Base-by-base conservation (phyloP, 2,797 vertebrate species). In the Anguilla marmorata region DNA sequence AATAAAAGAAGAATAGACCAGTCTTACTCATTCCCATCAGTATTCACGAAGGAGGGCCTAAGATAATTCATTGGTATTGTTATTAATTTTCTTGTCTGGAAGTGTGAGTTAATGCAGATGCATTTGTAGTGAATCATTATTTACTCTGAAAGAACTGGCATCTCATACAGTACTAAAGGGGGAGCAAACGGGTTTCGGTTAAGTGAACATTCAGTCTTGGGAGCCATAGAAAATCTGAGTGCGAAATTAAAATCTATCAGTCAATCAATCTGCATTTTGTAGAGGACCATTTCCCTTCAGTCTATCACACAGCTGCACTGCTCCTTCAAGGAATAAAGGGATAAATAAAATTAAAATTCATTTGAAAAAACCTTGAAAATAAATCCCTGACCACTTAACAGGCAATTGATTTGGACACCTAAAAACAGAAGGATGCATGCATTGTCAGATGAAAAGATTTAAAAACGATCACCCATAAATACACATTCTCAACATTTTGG, bases 11-110 rank as follows among this genome's bases (percentile, higher is more conserved):
- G 45, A 82, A 82, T 48, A 48, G 45, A n/a, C 41, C 16, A 48
- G 45, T 24, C 33, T 50, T 50, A 48, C 24, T 50, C n/a, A 37
- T 8, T 76, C 11, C 14, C 72, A 37, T 76, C 79, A 82, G 27
- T 24, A 82, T 48, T 82, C 79, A 82, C 16, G 45, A 50, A 82
- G 45, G 41, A 50, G 21, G 50, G 19, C 45, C 79, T 3, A n/a
- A 82, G 79, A 82, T 82, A 82, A 82, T 82, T 82, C 19, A 82
- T 50, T 82, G 79, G 41, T 82, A 82, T 82, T 82, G 45, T 82
- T 82, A 48, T 50, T 48, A 82, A 79, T 41, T 79, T 76, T 79
- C 41, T 24, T 48, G 16, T 82, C 41, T 48, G 41, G 45, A 50
- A 19, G 41, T 79, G 74, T 82, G 79, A 82, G 79, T 82, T 48